Conservation (phyloP, 2,888 invertebrate genomes). For the Malthinus flaveolus region DNA sequence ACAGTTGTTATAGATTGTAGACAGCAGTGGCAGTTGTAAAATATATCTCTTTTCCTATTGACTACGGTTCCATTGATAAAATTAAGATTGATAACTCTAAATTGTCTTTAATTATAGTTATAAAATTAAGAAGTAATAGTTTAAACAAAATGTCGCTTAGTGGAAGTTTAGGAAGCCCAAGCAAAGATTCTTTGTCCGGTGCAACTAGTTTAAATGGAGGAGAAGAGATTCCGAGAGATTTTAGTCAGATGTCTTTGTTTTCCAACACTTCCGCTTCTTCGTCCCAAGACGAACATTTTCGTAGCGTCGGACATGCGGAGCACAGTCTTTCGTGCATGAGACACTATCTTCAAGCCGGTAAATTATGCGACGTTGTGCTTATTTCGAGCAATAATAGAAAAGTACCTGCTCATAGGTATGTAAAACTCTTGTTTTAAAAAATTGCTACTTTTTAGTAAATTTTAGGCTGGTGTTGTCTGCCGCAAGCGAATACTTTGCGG, state of each 20-base stretch:
- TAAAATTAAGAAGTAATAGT: not conserved
- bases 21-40: no score
- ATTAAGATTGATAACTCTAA: not conserved
- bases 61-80: no score
- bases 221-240: constrained; percentile 68
- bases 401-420: constrained; percentile 52
- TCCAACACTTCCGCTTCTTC: constrained; percentile 58
- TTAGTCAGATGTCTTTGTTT: constrained; percentile 67
- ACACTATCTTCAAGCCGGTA: constrained; percentile 77
- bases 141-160: constrained; percentile 35
- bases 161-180: constrained; percentile 47
- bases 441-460: constrained; percentile 15
- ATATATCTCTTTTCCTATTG: no score
- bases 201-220: constrained; percentile 43
- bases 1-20: no score
- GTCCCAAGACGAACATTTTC: constrained; percentile 78
- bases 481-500: constrained; percentile 92
- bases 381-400: constrained; percentile 74
- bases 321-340: constrained; percentile 81
- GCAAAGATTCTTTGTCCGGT: constrained; percentile 47
- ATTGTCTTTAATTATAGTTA: not conserved
- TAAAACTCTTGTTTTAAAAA: not conserved
- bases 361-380: constrained; percentile 85
- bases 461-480: constrained; percentile 83
- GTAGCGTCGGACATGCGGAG: constrained; percentile 79